These are phyloP conservation scores for Cyprinodon brontotheroides DNA, from an alignment of 2,113 vertebrate species.

Conservation along the genomic window DNA sequence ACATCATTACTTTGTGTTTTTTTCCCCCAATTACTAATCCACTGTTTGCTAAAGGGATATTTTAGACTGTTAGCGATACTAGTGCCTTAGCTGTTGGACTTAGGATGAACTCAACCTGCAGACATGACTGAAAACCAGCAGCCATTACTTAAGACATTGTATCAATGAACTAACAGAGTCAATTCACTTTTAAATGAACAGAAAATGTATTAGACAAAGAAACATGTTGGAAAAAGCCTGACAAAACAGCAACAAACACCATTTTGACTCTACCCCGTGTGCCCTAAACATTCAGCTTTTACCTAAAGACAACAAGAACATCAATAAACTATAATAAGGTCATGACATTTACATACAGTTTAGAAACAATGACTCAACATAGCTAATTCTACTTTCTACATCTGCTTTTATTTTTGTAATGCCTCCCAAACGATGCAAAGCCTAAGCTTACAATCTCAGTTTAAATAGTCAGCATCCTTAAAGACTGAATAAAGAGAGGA, in stretches of 20 bases:
- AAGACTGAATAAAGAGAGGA: too few species aligned
- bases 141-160: not conserved
- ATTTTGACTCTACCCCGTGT: not conserved
- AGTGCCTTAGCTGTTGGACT: not conserved
- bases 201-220: not conserved
- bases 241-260: not conserved
- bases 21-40: constrained; percentile 20
- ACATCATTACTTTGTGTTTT: constrained; percentile 25
- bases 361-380: too few species aligned
- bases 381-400: too few species aligned
- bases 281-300: not conserved
- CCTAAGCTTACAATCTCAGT: too few species aligned
- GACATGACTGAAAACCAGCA: not conserved
- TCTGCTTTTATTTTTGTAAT: too few species aligned
- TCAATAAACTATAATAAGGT: too few species aligned
- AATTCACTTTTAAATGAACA: not conserved
- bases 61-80: not conserved
- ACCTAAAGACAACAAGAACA: too few species aligned
- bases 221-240: not conserved
- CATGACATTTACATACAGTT: too few species aligned
- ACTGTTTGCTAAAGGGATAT: constrained; percentile 18
- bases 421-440: too few species aligned
- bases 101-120: not conserved
- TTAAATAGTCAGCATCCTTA: too few species aligned
- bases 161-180: not conserved